Conservation (phyloP, 2,888 invertebrate species). For the Thereva unica region DNA sequence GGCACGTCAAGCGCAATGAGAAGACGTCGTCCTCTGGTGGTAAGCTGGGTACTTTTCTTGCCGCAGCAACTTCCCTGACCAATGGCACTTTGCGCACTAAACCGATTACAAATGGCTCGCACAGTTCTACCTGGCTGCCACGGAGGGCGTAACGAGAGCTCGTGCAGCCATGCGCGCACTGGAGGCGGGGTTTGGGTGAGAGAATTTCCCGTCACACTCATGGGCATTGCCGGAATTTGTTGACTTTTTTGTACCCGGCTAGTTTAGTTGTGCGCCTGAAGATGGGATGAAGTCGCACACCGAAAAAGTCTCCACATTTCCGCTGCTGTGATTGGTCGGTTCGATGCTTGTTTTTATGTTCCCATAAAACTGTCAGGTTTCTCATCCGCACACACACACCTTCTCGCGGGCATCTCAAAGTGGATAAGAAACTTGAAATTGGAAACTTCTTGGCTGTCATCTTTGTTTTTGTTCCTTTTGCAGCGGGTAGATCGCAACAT, state of each 20-base stretch:
- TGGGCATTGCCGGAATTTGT: neutral
- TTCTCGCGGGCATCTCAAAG: constrained; percentile 11
- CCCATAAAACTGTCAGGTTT: constrained; percentile 7
- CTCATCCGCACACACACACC: constrained; percentile 16
- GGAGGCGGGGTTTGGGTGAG: constrained; percentile 31
- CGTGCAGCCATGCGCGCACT: constrained; percentile 17
- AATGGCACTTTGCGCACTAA: constrained; percentile 58
- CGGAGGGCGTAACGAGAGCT: constrained; percentile 40
- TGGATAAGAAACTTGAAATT: constrained; percentile 16
- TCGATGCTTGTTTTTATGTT: constrained; percentile 15
- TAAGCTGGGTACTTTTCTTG: constrained; percentile 11
- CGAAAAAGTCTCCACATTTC: constrained; percentile 37
- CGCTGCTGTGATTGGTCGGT: constrained; percentile 33
- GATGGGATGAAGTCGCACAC: neutral
- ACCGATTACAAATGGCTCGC: constrained; percentile 38
- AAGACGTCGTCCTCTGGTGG: neutral
- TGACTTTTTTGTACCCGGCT: constrained; percentile 10
- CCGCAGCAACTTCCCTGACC: constrained; percentile 52
- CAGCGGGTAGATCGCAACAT: constrained; percentile 12
- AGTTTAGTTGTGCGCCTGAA: constrained; percentile 2
- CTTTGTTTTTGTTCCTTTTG: neutral
- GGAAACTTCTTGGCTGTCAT: constrained; percentile 15
- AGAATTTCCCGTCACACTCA: neutral
- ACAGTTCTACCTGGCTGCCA: constrained; percentile 7
- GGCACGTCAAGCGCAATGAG: constrained; percentile 14